Base-by-base conservation (phyloP, 2,888 invertebrate genomes). In the Latrodectus elegans region DNA sequence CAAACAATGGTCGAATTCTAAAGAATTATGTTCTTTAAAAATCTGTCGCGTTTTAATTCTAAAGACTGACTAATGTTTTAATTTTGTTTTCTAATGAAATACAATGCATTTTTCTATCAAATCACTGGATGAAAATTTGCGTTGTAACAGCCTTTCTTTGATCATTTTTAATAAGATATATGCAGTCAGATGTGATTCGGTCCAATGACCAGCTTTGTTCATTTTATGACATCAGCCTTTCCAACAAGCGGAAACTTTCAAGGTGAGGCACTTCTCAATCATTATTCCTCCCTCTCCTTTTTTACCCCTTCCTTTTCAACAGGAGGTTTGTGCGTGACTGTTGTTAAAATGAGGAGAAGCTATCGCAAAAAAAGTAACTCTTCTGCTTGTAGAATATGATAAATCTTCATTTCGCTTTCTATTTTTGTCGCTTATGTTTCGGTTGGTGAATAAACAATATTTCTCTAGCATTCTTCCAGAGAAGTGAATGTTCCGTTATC, bases 261-360 rank as follows among this genome's bases (percentile, higher is more conserved):
- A 82, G 82, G 82, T 82, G 75, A 82, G 82, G 82, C 82, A 82
- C 67, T 82, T 75, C 75, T 53, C n/a, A 38, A 64, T 52, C 68
- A 51, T 60, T 60, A 60, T 15, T 68, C 73, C 55, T 38, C 65
- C 53, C 73, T 49, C 26, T 65, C 22, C 65, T 49, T 81, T 52
- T 74, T 67, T n/a, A 52, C 22, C 53, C 38, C 68, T 68, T 68
- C 22, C 55, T 68, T 74, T 49, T 26, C 52, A 10, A n/a, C 26
- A 74, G 53, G 60, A 49, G 65, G 60, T 60, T 64, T 38, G 38
- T 68, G 82, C 82, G 82, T 82, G 75, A 75, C 75, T 82, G 14
- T 65, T 67, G 53, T 53, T 60, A 22, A 49, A 75, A 82, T 70
- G 68, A 75, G n/a, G 14, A 64, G n/a, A 17, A 68, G 12, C 12